phyloP scores from a whole-genome alignment of 1,140 invertebrate genomes.

The Calliopsis andreniformis region DNA sequence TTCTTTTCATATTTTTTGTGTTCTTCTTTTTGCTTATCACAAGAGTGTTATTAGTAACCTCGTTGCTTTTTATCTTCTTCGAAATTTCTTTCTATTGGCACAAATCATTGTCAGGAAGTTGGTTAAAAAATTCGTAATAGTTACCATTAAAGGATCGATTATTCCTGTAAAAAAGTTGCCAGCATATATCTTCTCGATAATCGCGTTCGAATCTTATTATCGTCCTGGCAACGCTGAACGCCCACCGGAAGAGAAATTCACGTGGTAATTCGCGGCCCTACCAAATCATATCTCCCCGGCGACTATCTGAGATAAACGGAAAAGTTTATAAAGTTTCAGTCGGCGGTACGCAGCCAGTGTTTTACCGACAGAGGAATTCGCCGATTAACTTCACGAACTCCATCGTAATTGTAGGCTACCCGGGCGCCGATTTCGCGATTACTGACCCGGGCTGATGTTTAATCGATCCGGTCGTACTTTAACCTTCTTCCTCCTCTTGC shows the following conservation, averaged over 20 bases:
- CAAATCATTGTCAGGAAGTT: no score
- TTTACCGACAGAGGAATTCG: constrained; percentile 43
- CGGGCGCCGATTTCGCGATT: constrained; percentile 17
- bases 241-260: constrained; percentile 24
- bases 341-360: constrained; percentile 44
- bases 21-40: no score
- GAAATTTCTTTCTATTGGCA: no score
- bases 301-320: constrained; percentile 45
- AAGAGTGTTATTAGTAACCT: no score
- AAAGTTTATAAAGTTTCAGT: constrained; percentile 64
- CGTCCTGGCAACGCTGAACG: not conserved
- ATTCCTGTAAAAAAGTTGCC: not conserved
- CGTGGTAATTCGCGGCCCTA: constrained; percentile 43
- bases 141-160: not conserved
- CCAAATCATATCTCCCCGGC: constrained; percentile 40
- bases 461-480: constrained; percentile 48
- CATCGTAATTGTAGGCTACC: constrained; percentile 58
- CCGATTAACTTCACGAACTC: constrained; percentile 61
- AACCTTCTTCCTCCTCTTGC: not conserved
- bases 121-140: no score
- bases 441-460: constrained; percentile 33
- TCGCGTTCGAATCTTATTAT: constrained; percentile 25
- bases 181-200: not conserved
- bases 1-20: no score
- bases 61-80: no score